These are phyloP conservation scores for Lates japonicus DNA, from an alignment of 2,797 vertebrate genomes.

Conservation along the genomic window DNA sequence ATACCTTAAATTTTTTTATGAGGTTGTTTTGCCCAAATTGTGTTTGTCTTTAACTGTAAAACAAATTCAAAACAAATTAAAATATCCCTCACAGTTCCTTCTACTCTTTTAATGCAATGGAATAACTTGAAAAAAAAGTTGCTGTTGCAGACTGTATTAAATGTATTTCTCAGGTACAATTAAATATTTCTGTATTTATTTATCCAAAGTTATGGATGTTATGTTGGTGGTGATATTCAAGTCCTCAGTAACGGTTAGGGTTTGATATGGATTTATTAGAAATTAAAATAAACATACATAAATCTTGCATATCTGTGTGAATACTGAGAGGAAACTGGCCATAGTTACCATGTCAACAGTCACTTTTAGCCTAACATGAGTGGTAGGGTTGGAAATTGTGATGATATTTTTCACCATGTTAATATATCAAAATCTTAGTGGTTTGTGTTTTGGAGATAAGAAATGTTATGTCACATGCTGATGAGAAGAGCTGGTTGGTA, in stretches of 20 bases:
- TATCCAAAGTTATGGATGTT: neutral
- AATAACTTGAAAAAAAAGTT: neutral
- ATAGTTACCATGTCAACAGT: neutral
- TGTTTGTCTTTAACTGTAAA: conserved; percentile 54
- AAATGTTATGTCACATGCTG: neutral
- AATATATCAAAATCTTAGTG: neutral
- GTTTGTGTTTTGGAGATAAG: neutral
- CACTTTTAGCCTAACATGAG: neutral
- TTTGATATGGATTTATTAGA: too few relatives aligned
- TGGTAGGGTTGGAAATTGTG: neutral
- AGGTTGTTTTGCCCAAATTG: conserved; percentile 49
- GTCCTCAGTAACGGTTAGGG: neutral
- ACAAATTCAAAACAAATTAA: conserved; percentile 49
- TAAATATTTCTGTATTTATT: neutral
- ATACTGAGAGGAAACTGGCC: neutral
- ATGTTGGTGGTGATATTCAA: neutral
- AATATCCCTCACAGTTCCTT: conserved; percentile 17
- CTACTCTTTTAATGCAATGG: conserved; percentile 13
- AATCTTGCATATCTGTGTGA: neutral
- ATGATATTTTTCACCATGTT: neutral
- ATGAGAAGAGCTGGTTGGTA: neutral
- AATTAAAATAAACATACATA: neutral
- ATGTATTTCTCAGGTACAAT: neutral
- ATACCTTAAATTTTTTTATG: conserved; percentile 34
- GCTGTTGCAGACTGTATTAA: neutral